phyloP scores from a whole-genome alignment of 1,140 invertebrate genomes.

The Myzus persicae region DNA sequence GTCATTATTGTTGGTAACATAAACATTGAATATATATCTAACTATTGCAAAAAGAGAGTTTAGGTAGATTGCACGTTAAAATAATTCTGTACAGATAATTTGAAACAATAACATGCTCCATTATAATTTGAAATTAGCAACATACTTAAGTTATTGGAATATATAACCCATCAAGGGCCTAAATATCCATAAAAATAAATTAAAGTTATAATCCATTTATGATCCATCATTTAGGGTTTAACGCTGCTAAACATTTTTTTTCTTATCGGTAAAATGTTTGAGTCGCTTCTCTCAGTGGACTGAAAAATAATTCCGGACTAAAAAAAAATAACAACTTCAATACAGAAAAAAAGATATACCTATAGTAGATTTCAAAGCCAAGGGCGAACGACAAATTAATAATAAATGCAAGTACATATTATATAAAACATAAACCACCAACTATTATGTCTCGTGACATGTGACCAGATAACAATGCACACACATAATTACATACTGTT shows the following conservation, averaged over 20 bases:
- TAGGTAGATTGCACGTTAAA: background rate
- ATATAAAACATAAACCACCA: constrained; percentile 12
- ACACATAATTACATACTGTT: background rate
- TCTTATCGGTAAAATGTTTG: background rate
- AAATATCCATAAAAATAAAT: background rate
- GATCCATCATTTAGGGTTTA: background rate
- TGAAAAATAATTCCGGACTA: background rate
- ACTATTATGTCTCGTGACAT: background rate
- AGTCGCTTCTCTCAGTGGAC: background rate
- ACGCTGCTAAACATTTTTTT: background rate
- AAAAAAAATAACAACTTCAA: background rate
- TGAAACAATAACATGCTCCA: background rate
- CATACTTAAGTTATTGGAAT: background rate
- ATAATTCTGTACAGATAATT: background rate
- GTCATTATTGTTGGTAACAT: background rate
- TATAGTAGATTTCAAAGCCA: background rate
- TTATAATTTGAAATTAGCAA: background rate
- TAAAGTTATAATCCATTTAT: background rate
- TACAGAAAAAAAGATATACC: background rate
- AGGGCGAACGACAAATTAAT: background rate
- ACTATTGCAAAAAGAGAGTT: background rate
- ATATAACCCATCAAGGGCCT: background rate
- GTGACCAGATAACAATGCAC: background rate
- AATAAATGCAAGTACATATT: background rate
- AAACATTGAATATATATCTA: background rate